These are phyloP conservation scores for Coenonympha glycerion DNA, from an alignment of 2,888 invertebrate genomes.

Conservation along the genomic window DNA sequence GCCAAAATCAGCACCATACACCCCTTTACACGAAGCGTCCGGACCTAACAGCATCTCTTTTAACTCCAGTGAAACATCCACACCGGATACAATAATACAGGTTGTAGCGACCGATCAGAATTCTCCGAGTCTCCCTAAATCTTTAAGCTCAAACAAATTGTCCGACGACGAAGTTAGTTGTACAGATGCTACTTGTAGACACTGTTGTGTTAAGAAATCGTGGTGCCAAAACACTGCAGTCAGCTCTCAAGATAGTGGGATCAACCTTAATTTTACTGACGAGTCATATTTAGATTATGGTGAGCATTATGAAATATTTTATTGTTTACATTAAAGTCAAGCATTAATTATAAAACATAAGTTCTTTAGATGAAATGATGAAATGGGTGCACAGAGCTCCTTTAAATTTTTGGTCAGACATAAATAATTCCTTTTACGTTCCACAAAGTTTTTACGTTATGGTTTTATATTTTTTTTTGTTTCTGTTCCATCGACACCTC, in stretches of 20 bases:
- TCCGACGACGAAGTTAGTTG: conserved; percentile 76
- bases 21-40: conserved; percentile 63
- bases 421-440: too few species aligned
- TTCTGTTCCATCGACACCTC: conserved; percentile 18
- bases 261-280: conserved; percentile 83
- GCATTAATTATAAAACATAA: too few species aligned
- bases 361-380: too few species aligned
- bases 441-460: too few species aligned
- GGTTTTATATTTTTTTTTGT: not conserved
- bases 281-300: conserved; percentile 75
- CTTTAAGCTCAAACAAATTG: conserved; percentile 73
- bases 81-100: conserved; percentile 72
- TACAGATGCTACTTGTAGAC: conserved; percentile 63
- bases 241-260: conserved; percentile 86
- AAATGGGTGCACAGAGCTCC: too few species aligned
- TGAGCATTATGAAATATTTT: conserved; percentile 37
- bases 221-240: conserved; percentile 81
- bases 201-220: conserved; percentile 71
- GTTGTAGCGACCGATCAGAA: conserved; percentile 58
- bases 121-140: conserved; percentile 67
- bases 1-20: conserved; percentile 63
- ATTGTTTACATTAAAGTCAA: too few species aligned
- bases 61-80: conserved; percentile 72
- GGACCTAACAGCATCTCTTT: conserved; percentile 68
- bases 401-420: too few species aligned